Conservation (phyloP, 2,888 invertebrate genomes). For the Lithophane socia region DNA sequence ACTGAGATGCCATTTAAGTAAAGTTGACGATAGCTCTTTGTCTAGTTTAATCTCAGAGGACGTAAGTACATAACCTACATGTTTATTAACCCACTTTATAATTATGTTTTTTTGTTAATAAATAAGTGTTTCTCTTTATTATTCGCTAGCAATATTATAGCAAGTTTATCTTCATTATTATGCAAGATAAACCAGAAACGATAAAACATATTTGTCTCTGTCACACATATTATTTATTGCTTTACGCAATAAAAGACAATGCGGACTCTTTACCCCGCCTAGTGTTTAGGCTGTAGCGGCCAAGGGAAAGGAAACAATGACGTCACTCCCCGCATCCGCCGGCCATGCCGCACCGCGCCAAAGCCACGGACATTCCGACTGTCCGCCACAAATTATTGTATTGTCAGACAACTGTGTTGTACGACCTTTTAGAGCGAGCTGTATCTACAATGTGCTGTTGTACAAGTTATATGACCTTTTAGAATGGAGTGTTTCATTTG, state of each 20-base stretch:
- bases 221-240: constrained; percentile 47
- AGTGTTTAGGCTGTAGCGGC: constrained; percentile 56
- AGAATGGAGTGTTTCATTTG: constrained; percentile 27
- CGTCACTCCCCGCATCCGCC: constrained; percentile 74
- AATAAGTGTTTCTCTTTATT: neutral
- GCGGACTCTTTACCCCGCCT: constrained; percentile 52
- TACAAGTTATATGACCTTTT: constrained; percentile 36
- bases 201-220: constrained; percentile 49
- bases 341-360: constrained; percentile 80
- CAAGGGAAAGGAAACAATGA: constrained; percentile 72
- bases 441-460: constrained; percentile 33
- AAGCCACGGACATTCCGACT: constrained; percentile 72
- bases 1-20: neutral
- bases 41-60: neutral
- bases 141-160: neutral
- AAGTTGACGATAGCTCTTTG: neutral
- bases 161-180: constrained; percentile 9
- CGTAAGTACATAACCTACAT: neutral
- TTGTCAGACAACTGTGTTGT: constrained; percentile 57
- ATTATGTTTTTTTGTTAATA: neutral
- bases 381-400: constrained; percentile 72
- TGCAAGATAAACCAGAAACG: constrained; percentile 28
- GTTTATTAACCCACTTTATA: too few relatives aligned
- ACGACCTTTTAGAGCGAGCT: constrained; percentile 28
- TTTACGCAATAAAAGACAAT: constrained; percentile 57